A percentile compares a stretch with the other conserved stretches of the same genome.
phyloP scores from a whole-genome alignment of 2,888 invertebrate species.

The Lepidocyrtinus sp. region DNA sequence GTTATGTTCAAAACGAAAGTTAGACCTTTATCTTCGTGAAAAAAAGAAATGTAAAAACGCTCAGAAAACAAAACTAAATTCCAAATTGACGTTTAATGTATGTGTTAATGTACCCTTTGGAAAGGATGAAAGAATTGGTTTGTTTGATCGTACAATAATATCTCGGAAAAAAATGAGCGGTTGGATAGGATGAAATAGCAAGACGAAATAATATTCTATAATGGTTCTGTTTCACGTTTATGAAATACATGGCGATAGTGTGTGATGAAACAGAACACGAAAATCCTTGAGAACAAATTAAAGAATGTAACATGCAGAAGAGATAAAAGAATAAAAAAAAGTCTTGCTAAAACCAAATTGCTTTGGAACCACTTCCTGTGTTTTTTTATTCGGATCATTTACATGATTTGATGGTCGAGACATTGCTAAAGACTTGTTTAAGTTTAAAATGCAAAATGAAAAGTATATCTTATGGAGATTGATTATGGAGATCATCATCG shows the following conservation, averaged over 20 bases:
- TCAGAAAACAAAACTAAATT: conserved; percentile 47
- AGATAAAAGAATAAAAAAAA: conserved; percentile 34
- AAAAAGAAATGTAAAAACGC: conserved; percentile 52
- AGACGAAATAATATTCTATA: conserved; percentile 40
- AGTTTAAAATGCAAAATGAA: too few species aligned
- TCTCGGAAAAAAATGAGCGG: conserved; percentile 43
- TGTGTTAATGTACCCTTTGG: conserved; percentile 3
- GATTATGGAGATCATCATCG: too few species aligned
- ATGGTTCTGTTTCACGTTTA: not conserved
- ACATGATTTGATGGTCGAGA: too few species aligned
- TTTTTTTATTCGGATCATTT: not conserved
- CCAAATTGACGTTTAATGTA: conserved; percentile 34
- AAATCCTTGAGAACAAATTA: not conserved
- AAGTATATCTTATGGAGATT: too few species aligned
- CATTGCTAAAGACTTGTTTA: too few species aligned
- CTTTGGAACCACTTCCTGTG: not conserved
- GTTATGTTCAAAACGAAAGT: conserved; percentile 40
- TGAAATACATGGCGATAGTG: not conserved
- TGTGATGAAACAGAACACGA: conserved; percentile 2
- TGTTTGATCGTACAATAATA: conserved; percentile 31
- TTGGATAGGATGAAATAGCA: conserved; percentile 45
- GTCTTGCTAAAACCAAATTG: conserved; percentile 53
- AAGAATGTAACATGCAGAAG: conserved; percentile 27
- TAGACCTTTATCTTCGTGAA: conserved; percentile 13
- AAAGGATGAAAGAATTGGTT: conserved; percentile 17